phyloP scores from a whole-genome alignment of 2,113 vertebrate genomes.

The Chiloscyllium plagiosum region DNA sequence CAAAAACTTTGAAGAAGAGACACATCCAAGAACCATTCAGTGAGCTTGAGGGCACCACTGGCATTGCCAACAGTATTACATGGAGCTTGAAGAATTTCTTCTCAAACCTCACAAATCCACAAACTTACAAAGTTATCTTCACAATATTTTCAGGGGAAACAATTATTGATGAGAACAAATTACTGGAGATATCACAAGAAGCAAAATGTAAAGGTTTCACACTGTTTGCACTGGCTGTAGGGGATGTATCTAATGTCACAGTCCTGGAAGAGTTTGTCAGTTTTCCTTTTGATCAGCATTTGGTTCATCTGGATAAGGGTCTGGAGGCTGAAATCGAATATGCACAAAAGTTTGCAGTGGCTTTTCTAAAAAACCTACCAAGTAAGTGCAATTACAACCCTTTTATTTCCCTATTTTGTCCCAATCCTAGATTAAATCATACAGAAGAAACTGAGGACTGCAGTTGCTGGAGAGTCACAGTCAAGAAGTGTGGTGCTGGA shows the following conservation, averaged over 20 bases:
- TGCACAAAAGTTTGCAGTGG: conserved; percentile 56
- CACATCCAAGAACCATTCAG: conserved; percentile 51
- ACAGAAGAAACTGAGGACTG: no score
- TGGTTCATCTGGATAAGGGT: conserved; percentile 54
- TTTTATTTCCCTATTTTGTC: not conserved
- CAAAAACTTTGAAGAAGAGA: conserved; percentile 53
- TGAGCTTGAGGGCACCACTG: conserved; percentile 54
- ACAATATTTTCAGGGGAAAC: conserved; percentile 61
- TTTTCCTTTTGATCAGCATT: conserved; percentile 63
- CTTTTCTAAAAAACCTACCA: conserved; percentile 67
- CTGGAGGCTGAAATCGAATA: conserved; percentile 55
- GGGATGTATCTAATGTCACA: conserved; percentile 45
- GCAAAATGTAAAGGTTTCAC: conserved; percentile 72
- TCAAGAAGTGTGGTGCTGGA: no score
- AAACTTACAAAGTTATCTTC: conserved; percentile 56
- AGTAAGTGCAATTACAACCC: conserved; percentile 56
- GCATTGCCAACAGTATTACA: conserved; percentile 61
- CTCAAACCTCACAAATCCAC: conserved; percentile 47
- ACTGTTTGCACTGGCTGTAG: conserved; percentile 65
- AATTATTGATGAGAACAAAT: conserved; percentile 54
- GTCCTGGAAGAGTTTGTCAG: conserved; percentile 65
- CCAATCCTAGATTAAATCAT: not conserved
- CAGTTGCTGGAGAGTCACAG: no score
- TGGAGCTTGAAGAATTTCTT: conserved; percentile 59
- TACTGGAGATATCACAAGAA: conserved; percentile 55